Evolutionary conservation across 2,113 vertebrate species (phyloP).

Genomic region (Ancistrus triradiatus): DNA sequence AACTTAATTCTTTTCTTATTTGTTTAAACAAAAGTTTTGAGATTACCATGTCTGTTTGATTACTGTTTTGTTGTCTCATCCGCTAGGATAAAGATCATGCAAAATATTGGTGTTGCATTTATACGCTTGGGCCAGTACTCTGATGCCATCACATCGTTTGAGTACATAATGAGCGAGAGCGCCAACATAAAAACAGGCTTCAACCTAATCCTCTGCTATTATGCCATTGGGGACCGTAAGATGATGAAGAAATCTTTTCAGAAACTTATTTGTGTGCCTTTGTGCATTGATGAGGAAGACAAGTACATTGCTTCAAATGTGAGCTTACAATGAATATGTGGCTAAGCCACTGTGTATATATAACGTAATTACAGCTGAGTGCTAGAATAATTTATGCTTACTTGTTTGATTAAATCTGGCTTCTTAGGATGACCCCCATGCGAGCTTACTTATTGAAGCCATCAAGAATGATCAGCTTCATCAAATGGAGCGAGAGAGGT

Average conservation of each 20-base stretch:
- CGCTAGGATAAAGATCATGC: slow-evolving; percentile 93
- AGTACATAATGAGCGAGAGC: slow-evolving; percentile 88
- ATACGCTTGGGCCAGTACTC: slow-evolving; percentile 86
- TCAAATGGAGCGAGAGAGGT: slow-evolving; percentile 90
- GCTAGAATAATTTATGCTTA: too few relatives aligned
- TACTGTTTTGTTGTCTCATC: not conserved
- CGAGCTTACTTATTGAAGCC: slow-evolving; percentile 85
- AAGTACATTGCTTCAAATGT: slow-evolving; percentile 85
- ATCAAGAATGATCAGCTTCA: slow-evolving; percentile 93
- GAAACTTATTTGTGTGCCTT: slow-evolving; percentile 84
- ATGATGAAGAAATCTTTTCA: slow-evolving; percentile 96
- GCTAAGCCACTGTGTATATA: too few relatives aligned
- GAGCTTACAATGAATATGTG: slow-evolving; percentile 59
- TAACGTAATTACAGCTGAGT: too few relatives aligned
- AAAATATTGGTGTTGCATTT: slow-evolving; percentile 93
- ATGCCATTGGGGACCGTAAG: slow-evolving; percentile 83
- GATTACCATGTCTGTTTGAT: not conserved
- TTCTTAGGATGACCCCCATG: slow-evolving; percentile 81
- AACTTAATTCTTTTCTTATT: not conserved
- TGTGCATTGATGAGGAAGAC: slow-evolving; percentile 87
- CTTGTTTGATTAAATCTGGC: too few relatives aligned
- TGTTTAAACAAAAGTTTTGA: not conserved
- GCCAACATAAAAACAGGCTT: slow-evolving; percentile 88
- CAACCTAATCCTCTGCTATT: slow-evolving; percentile 91
- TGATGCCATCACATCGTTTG: slow-evolving; percentile 87